phyloP scores from a whole-genome alignment of 2,888 invertebrate genomes.

The Pachymerium ferrugineum region DNA sequence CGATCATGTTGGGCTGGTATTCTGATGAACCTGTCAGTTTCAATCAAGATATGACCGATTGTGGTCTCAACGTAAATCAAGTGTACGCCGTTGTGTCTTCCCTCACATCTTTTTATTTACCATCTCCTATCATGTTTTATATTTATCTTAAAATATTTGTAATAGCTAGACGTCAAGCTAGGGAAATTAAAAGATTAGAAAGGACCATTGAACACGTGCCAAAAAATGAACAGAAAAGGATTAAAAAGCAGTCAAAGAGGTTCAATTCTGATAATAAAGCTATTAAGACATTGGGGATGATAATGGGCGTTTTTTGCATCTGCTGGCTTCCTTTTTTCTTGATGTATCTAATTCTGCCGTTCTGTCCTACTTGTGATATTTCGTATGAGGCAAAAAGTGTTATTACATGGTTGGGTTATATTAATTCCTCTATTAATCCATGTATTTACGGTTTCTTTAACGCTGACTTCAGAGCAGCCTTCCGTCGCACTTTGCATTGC shows the following conservation, averaged over 20 bases:
- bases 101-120: conserved; percentile 44
- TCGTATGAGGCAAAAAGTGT: conserved; percentile 38
- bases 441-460: conserved; percentile 42
- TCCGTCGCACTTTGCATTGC: conserved; percentile 34
- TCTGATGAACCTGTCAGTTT: conserved; percentile 35
- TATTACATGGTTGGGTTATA: conserved; percentile 43
- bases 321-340: conserved; percentile 98
- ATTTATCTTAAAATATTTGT: conserved; percentile 43
- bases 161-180: conserved; percentile 43
- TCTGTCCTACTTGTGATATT: conserved; percentile 59
- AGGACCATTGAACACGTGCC: conserved; percentile 39
- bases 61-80: conserved; percentile 41
- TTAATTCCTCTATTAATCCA: conserved; percentile 42
- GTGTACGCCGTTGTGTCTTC: conserved; percentile 45
- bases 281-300: conserved; percentile 92
- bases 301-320: conserved; percentile 92
- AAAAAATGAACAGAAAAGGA: conserved; percentile 35
- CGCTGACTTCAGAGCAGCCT: conserved; percentile 41
- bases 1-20: conserved; percentile 46
- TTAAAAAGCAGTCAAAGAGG: conserved; percentile 34
- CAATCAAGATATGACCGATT: conserved; percentile 1
- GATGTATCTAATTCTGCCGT: conserved; percentile 83
- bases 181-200: conserved; percentile 42
- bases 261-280: conserved; percentile 76
- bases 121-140: conserved; percentile 44